These are phyloP conservation scores for Heteronetta atricapilla DNA, from an alignment of 2,113 vertebrate genomes.

Conservation along the genomic window DNA sequence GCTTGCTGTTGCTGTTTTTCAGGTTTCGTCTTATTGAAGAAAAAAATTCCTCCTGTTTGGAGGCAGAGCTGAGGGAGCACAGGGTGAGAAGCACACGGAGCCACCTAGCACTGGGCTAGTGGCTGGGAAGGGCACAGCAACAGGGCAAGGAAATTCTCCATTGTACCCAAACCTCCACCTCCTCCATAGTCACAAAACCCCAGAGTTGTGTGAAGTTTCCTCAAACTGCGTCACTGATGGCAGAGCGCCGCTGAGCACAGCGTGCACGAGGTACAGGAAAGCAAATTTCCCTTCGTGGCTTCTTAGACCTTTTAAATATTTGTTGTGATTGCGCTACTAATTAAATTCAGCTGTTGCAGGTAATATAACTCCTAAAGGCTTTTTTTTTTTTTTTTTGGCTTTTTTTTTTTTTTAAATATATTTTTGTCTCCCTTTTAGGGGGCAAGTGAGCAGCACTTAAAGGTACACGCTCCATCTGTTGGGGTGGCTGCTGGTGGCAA, in stretches of 20 bases:
- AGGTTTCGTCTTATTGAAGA: neutral
- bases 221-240: neutral
- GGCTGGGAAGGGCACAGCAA: neutral
- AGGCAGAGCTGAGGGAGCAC: neutral
- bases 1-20: neutral
- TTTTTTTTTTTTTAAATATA: neutral
- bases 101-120: neutral
- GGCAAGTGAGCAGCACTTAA: conserved; percentile 44
- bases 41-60: neutral
- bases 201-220: neutral
- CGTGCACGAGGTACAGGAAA: neutral
- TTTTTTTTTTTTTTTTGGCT: neutral
- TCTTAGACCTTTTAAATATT: conserved; percentile 64
- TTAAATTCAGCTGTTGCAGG: conserved; percentile 69
- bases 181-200: neutral
- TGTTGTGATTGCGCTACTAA: conserved; percentile 66
- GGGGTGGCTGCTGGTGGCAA: conserved; percentile 34
- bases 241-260: neutral
- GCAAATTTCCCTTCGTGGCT: conserved; percentile 64
- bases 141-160: neutral
- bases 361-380: conserved; percentile 61
- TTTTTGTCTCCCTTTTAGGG: conserved; percentile 41
- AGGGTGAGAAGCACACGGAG: rapidly evolving
- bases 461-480: neutral
- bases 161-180: neutral